Evolutionary conservation across 53 echinoderm and acorn worm genomes (phyloP).

Genomic region (Mesocentrotus franciscanus): DNA sequence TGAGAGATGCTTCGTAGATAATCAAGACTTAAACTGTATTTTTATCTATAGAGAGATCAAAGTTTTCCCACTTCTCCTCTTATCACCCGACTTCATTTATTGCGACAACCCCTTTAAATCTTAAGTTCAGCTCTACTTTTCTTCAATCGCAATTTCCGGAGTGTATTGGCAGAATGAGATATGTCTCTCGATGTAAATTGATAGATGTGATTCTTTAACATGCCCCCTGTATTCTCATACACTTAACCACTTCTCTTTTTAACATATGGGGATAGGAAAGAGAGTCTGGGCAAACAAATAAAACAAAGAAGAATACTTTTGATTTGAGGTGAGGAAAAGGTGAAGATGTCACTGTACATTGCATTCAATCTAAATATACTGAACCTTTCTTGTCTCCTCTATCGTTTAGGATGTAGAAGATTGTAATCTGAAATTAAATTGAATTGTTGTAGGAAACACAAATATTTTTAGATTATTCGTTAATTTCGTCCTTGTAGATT

Average conservation of each 20-base stretch:
- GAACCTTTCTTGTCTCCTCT: neutral
- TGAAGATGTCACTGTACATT: slow-evolving; percentile 21
- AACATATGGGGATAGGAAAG: neutral
- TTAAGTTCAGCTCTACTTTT: slow-evolving; percentile 39
- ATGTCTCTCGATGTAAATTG: slow-evolving; percentile 6
- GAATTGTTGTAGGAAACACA: neutral
- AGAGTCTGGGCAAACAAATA: neutral
- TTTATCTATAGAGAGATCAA: slow-evolving; percentile 18
- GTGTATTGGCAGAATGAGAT: slow-evolving; percentile 37
- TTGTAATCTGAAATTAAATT: slow-evolving; percentile 17
- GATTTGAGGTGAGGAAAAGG: slow-evolving; percentile 8
- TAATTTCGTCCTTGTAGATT: neutral
- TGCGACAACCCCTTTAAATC: neutral
- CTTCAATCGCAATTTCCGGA: slow-evolving; percentile 47
- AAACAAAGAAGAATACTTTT: neutral
- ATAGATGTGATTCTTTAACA: slow-evolving; percentile 37
- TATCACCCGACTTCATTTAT: neutral
- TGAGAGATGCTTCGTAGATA: neutral
- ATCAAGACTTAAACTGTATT: neutral
- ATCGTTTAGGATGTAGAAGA: neutral
- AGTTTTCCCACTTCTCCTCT: neutral
- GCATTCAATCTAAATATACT: neutral
- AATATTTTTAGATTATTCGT: neutral
- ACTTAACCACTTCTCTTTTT: neutral
- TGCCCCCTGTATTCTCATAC: slow-evolving; percentile 18